Evolutionary conservation across 2,797 vertebrate species (phyloP).

Genomic region (Synaphobranchus kaupii): DNA sequence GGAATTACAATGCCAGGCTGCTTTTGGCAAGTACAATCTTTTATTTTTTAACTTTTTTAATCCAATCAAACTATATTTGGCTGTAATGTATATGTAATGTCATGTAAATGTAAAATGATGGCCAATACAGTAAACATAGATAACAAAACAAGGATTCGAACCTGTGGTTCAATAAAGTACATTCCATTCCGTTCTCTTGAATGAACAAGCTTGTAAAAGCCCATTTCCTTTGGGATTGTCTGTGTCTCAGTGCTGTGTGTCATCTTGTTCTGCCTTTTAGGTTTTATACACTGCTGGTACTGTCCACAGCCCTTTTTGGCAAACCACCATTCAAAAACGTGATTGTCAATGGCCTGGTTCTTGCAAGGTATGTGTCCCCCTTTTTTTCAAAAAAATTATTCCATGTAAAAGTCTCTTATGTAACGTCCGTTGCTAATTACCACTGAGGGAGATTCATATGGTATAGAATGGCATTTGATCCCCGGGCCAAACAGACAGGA

Average conservation of each 20-base stretch:
- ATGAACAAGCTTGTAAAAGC: neutral
- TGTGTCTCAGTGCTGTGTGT: neutral
- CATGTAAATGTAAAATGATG: neutral
- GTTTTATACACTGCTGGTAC: constrained; percentile 96
- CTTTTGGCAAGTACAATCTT: too few relatives aligned
- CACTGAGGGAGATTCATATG: constrained; percentile 32
- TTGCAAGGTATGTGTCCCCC: constrained; percentile 80
- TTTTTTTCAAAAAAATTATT: neutral
- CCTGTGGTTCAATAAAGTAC: neutral
- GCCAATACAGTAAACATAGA: neutral
- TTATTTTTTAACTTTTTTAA: neutral
- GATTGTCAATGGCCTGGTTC: constrained; percentile 92
- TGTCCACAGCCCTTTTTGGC: constrained; percentile 94
- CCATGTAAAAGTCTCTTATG: neutral
- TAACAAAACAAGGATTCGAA: neutral
- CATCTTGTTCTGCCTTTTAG: constrained; percentile 58
- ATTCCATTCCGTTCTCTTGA: neutral
- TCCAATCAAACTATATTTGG: neutral
- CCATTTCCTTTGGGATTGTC: constrained; percentile 15
- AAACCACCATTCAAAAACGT: constrained; percentile 96
- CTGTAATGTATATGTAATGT: neutral
- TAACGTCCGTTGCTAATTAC: constrained; percentile 47
- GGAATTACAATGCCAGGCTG: neutral
- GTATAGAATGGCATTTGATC: neutral
- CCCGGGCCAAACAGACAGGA: constrained; percentile 44